phyloP scores from a whole-genome alignment of 2,797 vertebrate species.

The Acanthurus leucopareius region DNA sequence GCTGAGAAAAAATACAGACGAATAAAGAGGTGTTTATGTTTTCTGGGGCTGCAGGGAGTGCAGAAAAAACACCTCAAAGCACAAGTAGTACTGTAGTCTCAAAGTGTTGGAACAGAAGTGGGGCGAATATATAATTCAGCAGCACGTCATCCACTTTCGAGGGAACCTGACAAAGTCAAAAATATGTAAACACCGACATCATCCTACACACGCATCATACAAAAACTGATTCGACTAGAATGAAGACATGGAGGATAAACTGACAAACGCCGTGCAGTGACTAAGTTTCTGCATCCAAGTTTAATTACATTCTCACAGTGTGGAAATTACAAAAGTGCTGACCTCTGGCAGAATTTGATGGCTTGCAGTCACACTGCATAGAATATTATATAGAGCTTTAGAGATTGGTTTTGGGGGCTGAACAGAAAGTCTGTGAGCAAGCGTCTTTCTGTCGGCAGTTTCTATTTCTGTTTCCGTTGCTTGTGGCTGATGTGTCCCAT shows the following conservation, averaged over 20 bases:
- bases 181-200: constrained; percentile 56
- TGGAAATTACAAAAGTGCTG: constrained; percentile 80
- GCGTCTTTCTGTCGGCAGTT: constrained; percentile 67
- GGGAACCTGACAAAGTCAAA: constrained; percentile 42
- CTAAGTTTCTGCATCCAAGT: constrained; percentile 70
- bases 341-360: constrained; percentile 76
- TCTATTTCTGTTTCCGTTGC: constrained; percentile 83
- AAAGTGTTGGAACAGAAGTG: constrained; percentile 25
- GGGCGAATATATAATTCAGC: constrained; percentile 42
- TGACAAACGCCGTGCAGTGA: constrained; percentile 53
- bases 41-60: constrained; percentile 14
- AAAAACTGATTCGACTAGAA: constrained; percentile 28
- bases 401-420: constrained; percentile 68
- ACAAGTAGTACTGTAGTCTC: constrained; percentile 4
- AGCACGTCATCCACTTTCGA: constrained; percentile 40
- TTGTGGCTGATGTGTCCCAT: constrained; percentile 84
- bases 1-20: constrained; percentile 6
- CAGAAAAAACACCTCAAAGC: constrained; percentile 31
- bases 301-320: constrained; percentile 74
- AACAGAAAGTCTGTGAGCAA: constrained; percentile 72
- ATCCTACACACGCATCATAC: constrained; percentile 29
- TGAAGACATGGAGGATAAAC: constrained; percentile 23
- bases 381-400: constrained; percentile 77
- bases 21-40: constrained; percentile 31
- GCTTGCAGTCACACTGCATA: constrained; percentile 78